A percentile compares a stretch with the other conserved stretches of the same genome.
Evolutionary conservation across 1,140 invertebrate species (phyloP).

Genomic region (Lamellibrachia luymesi): DNA sequence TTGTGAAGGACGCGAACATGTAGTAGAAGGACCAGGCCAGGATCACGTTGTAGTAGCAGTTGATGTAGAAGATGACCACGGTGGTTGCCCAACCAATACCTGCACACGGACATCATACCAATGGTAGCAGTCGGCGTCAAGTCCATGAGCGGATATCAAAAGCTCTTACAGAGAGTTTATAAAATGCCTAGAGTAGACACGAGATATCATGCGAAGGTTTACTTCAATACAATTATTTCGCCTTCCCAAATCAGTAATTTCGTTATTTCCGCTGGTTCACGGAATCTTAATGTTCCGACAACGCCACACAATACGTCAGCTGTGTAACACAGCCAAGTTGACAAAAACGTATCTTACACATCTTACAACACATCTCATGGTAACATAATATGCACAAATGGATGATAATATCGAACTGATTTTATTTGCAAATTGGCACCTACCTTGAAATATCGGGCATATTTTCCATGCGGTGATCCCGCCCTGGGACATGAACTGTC

Average conservation of each 20-base stretch:
- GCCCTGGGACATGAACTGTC: neutral
- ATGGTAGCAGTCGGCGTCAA: too few species aligned
- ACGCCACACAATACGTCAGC: neutral
- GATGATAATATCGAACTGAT: neutral
- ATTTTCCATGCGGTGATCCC: neutral
- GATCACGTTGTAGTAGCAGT: conserved; percentile 88
- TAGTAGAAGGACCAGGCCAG: conserved; percentile 95
- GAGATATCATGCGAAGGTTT: neutral
- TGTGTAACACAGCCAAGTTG: neutral
- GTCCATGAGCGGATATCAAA: too few species aligned
- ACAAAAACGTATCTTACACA: neutral
- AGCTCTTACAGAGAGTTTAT: too few species aligned
- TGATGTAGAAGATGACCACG: conserved; percentile 17
- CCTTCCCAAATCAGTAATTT: neutral
- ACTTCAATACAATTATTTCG: neutral
- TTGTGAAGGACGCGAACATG: conserved; percentile 60
- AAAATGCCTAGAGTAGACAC: neutral
- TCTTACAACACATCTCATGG: neutral
- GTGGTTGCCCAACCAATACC: conserved; percentile 19
- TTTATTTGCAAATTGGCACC: neutral
- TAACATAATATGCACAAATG: neutral
- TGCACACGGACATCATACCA: neutral
- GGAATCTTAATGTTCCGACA: neutral
- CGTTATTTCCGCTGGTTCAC: neutral
- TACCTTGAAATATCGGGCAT: neutral